A percentile compares a stretch with the other conserved stretches of the same genome.
These are phyloP conservation scores for Sphaerophoria rueppellii DNA, from an alignment of 2,888 invertebrate species.

Conservation along the genomic window DNA sequence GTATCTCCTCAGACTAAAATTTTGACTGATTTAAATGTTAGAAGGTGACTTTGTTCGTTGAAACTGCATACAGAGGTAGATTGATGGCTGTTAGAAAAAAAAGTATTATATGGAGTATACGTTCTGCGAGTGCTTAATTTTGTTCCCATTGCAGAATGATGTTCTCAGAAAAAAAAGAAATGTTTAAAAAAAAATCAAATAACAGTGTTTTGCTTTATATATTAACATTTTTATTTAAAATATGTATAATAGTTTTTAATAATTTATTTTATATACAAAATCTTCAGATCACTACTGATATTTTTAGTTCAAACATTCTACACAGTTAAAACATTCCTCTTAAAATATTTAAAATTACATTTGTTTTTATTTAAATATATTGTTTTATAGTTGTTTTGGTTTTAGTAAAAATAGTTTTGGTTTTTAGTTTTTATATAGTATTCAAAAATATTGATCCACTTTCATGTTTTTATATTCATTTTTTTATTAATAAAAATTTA, in stretches of 20 bases:
- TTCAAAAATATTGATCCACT: conserved; percentile 64
- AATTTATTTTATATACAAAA: conserved; percentile 5
- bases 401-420: conserved; percentile 58
- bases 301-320: neutral
- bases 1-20: too few relatives aligned
- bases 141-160: too few relatives aligned
- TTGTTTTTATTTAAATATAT: neutral
- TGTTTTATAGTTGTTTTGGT: conserved; percentile 28
- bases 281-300: neutral
- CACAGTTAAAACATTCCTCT: neutral
- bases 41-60: too few relatives aligned
- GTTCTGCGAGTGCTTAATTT: too few relatives aligned
- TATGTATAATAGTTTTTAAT: conserved; percentile 12
- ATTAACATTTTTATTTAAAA: conserved; percentile 28
- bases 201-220: too few relatives aligned
- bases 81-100: too few relatives aligned
- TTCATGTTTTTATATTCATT: conserved; percentile 32
- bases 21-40: too few relatives aligned
- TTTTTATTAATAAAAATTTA: conserved; percentile 1
- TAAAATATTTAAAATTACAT: conserved; percentile 30
- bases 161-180: too few relatives aligned
- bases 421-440: conserved; percentile 9
- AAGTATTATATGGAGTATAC: too few relatives aligned
- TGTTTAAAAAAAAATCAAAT: too few relatives aligned
- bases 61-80: too few relatives aligned